Percentiles rank a stretch among this genome's conserved stretches.
Conservation (phyloP, 2,888 invertebrate genomes). For the Artemia sinica region DNA sequence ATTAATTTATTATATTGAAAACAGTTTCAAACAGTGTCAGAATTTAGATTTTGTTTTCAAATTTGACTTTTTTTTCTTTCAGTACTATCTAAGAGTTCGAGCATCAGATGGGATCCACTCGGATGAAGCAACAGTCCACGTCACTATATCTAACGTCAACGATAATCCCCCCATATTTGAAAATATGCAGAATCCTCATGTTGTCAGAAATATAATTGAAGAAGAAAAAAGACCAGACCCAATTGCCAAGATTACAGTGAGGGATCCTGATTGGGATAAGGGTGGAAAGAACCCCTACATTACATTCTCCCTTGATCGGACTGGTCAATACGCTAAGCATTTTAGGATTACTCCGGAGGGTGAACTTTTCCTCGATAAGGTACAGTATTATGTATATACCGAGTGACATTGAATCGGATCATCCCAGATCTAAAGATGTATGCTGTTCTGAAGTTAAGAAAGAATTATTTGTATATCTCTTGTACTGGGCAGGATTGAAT, state of each 20-base stretch:
- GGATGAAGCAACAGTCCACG: constrained; percentile 62
- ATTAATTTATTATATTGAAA: neutral
- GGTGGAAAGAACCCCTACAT: constrained; percentile 50
- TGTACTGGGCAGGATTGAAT: too few relatives aligned
- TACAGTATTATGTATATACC: too few relatives aligned
- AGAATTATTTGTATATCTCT: too few relatives aligned
- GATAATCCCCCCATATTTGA: constrained; percentile 75
- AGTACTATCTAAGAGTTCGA: constrained; percentile 61
- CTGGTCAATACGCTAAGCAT: constrained; percentile 46
- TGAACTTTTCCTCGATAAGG: constrained; percentile 21
- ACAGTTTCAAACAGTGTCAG: too few relatives aligned
- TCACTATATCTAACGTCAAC: constrained; percentile 73
- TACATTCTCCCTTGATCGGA: constrained; percentile 52
- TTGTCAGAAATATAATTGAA: constrained; percentile 42
- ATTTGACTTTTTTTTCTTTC: constrained; percentile 28
- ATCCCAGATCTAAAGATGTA: too few relatives aligned
- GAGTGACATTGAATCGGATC: too few relatives aligned
- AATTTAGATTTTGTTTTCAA: too few relatives aligned
- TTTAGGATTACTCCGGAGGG: constrained; percentile 53
- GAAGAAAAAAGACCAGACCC: constrained; percentile 51
- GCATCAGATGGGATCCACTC: constrained; percentile 69
- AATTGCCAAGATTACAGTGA: constrained; percentile 42
- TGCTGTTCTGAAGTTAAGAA: too few relatives aligned
- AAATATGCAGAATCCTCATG: constrained; percentile 37
- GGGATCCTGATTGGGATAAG: constrained; percentile 67